Conservation (phyloP, 2,797 vertebrate species). For the Hybognathus amarus region DNA sequence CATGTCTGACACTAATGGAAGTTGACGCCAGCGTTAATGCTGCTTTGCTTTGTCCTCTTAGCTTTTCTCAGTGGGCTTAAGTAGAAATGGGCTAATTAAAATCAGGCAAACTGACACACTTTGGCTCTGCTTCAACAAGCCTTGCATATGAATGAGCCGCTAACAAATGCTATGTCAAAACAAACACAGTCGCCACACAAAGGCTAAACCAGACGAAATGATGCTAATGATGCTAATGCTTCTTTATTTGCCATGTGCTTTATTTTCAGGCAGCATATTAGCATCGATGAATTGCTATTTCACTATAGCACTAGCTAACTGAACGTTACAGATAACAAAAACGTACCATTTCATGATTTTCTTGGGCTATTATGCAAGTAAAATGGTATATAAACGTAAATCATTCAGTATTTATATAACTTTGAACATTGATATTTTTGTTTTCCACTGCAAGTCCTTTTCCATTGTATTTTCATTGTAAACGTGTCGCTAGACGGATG, state of each 20-base stretch:
- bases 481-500: background rate
- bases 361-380: background rate
- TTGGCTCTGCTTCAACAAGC: slow-evolving; percentile 49
- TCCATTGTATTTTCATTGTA: background rate
- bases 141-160: slow-evolving; percentile 7
- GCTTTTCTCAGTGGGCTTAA: slow-evolving; percentile 44
- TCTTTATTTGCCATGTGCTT: background rate
- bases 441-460: background rate
- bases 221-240: slow-evolving; percentile 19
- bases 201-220: background rate
- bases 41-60: slow-evolving; percentile 40
- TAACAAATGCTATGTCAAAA: slow-evolving; percentile 17
- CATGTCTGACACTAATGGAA: slow-evolving; percentile 47
- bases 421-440: background rate
- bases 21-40: slow-evolving; percentile 38
- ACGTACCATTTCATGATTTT: background rate
- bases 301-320: no score
- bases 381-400: background rate
- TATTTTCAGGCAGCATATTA: background rate
- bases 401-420: background rate
- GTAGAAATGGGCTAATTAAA: slow-evolving; percentile 57
- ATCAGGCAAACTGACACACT: slow-evolving; percentile 50
- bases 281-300: background rate
- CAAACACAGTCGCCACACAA: slow-evolving; percentile 6
- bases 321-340: background rate